Percentiles rank a stretch among this genome's conserved stretches.
These are phyloP conservation scores for Peromyscus polionotus DNA, from an alignment of 2,113 vertebrate species.

Conservation along the genomic window DNA sequence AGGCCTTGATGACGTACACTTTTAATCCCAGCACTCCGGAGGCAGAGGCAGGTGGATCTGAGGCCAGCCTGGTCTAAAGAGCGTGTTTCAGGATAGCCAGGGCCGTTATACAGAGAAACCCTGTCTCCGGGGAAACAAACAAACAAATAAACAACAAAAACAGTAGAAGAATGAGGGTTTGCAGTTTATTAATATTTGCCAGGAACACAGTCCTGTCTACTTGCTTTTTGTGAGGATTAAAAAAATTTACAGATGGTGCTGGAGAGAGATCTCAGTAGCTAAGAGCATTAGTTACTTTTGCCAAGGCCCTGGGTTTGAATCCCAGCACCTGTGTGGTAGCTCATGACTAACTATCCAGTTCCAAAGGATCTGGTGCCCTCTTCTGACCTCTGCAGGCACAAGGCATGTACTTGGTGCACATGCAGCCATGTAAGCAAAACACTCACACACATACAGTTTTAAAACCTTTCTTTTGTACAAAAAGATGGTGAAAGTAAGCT, in stretches of 20 bases:
- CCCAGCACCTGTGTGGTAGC: background rate
- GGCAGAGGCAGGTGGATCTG: background rate
- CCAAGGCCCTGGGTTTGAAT: background rate
- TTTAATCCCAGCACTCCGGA: background rate
- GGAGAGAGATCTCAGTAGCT: background rate
- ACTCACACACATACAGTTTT: background rate
- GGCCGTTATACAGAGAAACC: background rate
- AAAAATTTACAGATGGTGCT: constrained; percentile 10
- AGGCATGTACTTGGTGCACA: background rate
- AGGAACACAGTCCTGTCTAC: background rate
- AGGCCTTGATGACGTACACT: background rate
- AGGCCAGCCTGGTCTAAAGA: too few relatives aligned
- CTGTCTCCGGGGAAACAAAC: background rate
- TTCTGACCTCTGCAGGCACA: background rate
- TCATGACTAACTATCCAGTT: background rate
- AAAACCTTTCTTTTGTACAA: background rate
- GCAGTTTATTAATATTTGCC: background rate
- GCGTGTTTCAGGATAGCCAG: too few relatives aligned
- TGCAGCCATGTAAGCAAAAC: background rate
- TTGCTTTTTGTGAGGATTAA: constrained; percentile 13
- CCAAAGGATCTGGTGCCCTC: background rate
- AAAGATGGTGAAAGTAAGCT: background rate
- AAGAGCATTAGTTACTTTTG: background rate
- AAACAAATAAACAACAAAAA: background rate
- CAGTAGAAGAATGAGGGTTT: background rate